Base-by-base conservation (phyloP, 1,140 invertebrate species). In the Wiebesia pumilae region DNA sequence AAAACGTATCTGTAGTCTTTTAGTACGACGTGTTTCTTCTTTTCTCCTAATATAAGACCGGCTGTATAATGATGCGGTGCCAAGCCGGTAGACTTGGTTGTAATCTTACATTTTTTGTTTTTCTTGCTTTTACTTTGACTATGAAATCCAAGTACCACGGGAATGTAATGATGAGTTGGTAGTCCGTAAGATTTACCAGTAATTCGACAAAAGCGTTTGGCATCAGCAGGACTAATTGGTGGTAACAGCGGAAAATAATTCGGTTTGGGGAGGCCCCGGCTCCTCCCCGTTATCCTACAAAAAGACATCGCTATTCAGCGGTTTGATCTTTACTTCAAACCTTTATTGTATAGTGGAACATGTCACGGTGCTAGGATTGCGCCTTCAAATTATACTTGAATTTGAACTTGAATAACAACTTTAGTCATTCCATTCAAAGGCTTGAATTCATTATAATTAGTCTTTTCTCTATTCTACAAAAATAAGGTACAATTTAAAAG, bases 191-290 rank as follows among this genome's bases (percentile, higher is more conserved):
- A 96, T 92, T 97, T 97, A 62, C 97, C 96, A 0, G 97, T 97
- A 85, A 98, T 97, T 87, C 96, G 95, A 90, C 97, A 97, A 89
- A 96, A 96, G 84, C 96, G 94, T 90, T 96, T 96, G 2, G 97
- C 97, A 89, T 97, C 97, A 4, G 96, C 96, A 6, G 97, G 97
- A 78, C 96, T 97, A 83, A 97, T 96, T 0, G 97, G 96, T 30
- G 97, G 97, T 47, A 97, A 93, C 43, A 98, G 94, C 4, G 97
- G 97, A 89, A 97, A 97, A 91, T 97, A 97, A 93, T 97, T 97
- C 51, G 97, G 96, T 89, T 97, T 96, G 67, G 97, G 96, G 87
- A 97, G 95, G 88, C 96, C 96, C 69, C 96, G 95, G 91, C 96
- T 97, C 89, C 95, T 95, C 54, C 96, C 97, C 54, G 97, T 97